Evolutionary conservation across 2,113 vertebrate genomes (phyloP), one percentile per base, ranked within the genome.

Genomic region (Anhinga anhinga): DNA sequence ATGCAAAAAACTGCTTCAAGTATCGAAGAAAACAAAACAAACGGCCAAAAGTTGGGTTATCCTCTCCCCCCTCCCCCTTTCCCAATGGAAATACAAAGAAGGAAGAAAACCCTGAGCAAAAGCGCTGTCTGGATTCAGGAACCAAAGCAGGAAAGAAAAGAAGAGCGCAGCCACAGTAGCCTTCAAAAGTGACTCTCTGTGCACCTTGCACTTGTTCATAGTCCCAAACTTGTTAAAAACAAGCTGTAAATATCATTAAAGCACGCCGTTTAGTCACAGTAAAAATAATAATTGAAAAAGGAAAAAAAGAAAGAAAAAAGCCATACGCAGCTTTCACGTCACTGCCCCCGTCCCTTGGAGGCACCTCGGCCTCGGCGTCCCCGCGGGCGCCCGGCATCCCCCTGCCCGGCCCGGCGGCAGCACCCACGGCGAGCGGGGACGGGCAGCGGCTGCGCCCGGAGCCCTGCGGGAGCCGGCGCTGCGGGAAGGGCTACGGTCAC

Each of bases 31-130:
- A 94, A 88, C 53, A 26, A 70, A 91, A 91, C 40, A 88, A 90
- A 86, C 7, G 82, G 95, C 94, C 89, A 32, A 38, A 90, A 77
- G 62, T 49, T 90, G 96, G 97, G 96, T 94, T 53, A 11, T 92
- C 87, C 89, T 93, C 93, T 82, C 61, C 58, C 87, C 82, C 1
- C 44, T 72, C 82, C 82, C 83, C 69, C 32, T 86, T 92, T 89
- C 94, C 84, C 61, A 67, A 11, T 56, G 94, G 92, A 86, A 97
- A 86, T 11, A 90, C 78, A 85, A 92, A 84, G 94, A 95, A 92
- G 71, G 94, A 95, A 95, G 94, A 93, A 97, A 95, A 91, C 96
- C 95, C 96, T 97, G 96, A 97, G 96, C 97, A 90, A 97, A 44
- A 97, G 96, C 66, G 19, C 73, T 8, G n/a, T 80, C 95, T 71